A percentile compares a stretch with the other conserved stretches of the same genome.
Evolutionary conservation across 2,888 invertebrate species (phyloP).

Genomic region (Nomada hirtipes): DNA sequence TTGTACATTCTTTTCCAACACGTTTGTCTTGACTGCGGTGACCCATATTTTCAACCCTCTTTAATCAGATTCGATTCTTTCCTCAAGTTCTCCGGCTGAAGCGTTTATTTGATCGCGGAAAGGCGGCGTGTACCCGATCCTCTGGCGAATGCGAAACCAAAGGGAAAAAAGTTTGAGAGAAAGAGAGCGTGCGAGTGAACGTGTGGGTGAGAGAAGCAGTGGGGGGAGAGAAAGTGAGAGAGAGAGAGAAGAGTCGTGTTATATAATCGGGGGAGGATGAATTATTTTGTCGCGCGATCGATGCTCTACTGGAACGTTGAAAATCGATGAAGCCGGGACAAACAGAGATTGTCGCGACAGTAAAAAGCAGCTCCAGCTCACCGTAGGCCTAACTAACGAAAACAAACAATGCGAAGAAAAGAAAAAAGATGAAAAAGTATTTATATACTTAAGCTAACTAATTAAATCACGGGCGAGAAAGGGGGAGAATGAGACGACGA

Average conservation of each 20-base stretch:
- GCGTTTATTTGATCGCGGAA: slow-evolving; percentile 23
- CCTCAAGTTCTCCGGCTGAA: neutral
- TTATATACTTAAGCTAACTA: slow-evolving; percentile 81
- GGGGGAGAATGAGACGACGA: slow-evolving; percentile 50
- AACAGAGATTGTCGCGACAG: slow-evolving; percentile 25
- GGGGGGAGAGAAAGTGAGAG: neutral
- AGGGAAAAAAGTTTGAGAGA: neutral
- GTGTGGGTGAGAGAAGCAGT: neutral
- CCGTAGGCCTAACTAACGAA: slow-evolving; percentile 82
- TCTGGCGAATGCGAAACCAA: slow-evolving; percentile 21
- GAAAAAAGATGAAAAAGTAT: slow-evolving; percentile 70
- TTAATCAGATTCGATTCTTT: slow-evolving; percentile 4
- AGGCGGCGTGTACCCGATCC: slow-evolving; percentile 36
- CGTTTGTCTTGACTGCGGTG: neutral
- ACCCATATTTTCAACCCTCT: neutral
- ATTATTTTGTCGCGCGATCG: slow-evolving; percentile 59
- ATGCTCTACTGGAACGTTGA: slow-evolving; percentile 10
- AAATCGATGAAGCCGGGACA: neutral
- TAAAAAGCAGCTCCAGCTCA: slow-evolving; percentile 80
- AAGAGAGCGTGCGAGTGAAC: neutral
- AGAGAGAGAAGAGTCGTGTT: neutral
- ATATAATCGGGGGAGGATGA: slow-evolving; percentile 34
- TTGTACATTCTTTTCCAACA: neutral
- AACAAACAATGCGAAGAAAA: slow-evolving; percentile 17
- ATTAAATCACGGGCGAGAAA: slow-evolving; percentile 75